A percentile compares a stretch with the other conserved stretches of the same genome.
Evolutionary conservation across 1,140 invertebrate species (phyloP).

Genomic region (Sminthurinus signatus): DNA sequence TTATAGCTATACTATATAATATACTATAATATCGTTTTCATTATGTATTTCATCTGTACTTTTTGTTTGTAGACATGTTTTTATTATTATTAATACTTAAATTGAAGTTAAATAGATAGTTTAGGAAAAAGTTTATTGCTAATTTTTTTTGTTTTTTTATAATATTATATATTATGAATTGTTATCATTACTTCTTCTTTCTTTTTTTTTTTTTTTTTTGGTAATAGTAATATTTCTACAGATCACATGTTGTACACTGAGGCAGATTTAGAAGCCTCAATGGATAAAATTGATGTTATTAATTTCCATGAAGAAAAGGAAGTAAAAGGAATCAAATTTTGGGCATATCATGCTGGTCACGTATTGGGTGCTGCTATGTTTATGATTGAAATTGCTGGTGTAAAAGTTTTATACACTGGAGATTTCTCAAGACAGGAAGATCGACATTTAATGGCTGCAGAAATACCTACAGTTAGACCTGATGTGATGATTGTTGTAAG

Average conservation of each 20-base stretch:
- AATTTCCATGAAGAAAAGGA: slow-evolving; percentile 99
- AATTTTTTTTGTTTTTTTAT: no score
- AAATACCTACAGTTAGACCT: slow-evolving; percentile 90
- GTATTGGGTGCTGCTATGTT: slow-evolving; percentile 99
- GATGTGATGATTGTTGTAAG: slow-evolving; percentile 90
- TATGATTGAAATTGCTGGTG: slow-evolving; percentile 99
- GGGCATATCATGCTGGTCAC: slow-evolving; percentile 98
- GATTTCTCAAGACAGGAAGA: slow-evolving; percentile 99
- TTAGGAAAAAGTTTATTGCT: no score
- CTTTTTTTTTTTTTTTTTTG: slow-evolving; percentile 13
- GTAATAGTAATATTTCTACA: slow-evolving; percentile 81
- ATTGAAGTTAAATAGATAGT: no score
- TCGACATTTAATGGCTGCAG: slow-evolving; percentile 97
- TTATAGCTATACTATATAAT: no score
- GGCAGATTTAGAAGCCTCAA: slow-evolving; percentile 90
- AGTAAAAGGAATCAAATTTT: slow-evolving; percentile 92
- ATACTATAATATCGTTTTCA: no score
- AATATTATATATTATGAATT: no score
- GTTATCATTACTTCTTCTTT: no score
- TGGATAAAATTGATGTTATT: slow-evolving; percentile 98
- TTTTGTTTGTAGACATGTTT: no score
- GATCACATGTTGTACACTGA: slow-evolving; percentile 98
- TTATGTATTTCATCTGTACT: no score
- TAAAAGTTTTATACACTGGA: slow-evolving; percentile 94
- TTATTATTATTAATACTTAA: no score